These are phyloP conservation scores for Lithophane leautieri DNA, from an alignment of 2,888 invertebrate species.

Conservation along the genomic window DNA sequence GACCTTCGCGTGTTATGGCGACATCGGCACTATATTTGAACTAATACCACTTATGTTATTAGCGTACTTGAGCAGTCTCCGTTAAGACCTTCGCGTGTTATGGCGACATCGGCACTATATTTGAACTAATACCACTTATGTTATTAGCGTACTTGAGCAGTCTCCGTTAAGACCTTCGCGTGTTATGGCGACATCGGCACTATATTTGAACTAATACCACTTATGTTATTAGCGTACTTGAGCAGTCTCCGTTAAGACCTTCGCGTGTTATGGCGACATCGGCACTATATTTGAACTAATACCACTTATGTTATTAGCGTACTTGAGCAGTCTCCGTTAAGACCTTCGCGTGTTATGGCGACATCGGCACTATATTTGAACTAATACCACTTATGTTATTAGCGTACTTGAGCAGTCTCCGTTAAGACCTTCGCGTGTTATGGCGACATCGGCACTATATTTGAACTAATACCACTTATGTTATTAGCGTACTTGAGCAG, in stretches of 20 bases:
- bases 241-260: neutral
- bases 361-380: no score
- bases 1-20: neutral
- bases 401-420: neutral
- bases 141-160: neutral
- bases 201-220: no score
- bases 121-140: no score
- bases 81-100: neutral
- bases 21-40: neutral
- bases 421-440: neutral
- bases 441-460: no score
- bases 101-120: no score
- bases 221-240: neutral
- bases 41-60: no score
- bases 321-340: neutral
- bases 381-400: no score
- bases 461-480: no score
- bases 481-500: neutral
- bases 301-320: no score
- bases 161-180: neutral
- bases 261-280: neutral
- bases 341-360: neutral
- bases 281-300: no score
- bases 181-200: neutral
- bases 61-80: neutral